Percentiles rank a stretch among this genome's conserved stretches.
phyloP scores from a whole-genome alignment of 2,888 invertebrate species.

The Aspidapion aeneum region DNA sequence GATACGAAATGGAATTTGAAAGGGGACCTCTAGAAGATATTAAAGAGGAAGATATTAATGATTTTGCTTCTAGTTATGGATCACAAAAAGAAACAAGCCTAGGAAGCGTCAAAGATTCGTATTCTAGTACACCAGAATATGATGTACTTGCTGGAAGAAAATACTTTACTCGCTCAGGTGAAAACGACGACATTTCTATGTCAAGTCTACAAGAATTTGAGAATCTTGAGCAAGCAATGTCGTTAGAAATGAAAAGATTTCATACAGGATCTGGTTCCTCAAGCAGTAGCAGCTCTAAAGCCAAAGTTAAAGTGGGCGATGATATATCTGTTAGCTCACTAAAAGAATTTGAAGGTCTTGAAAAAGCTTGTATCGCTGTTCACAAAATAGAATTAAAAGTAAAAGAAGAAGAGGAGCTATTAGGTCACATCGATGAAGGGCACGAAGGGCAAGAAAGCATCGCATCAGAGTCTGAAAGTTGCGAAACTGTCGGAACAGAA shows the following conservation, averaged over 20 bases:
- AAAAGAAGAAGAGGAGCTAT: conserved; percentile 78
- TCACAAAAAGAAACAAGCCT: conserved; percentile 74
- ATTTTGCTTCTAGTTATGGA: conserved; percentile 71
- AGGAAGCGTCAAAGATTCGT: conserved; percentile 79
- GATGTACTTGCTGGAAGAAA: conserved; percentile 81
- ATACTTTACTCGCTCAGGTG: conserved; percentile 76
- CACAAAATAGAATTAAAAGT: conserved; percentile 79
- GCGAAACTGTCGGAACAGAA: conserved; percentile 59
- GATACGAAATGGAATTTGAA: conserved; percentile 76
- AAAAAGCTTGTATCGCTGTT: conserved; percentile 82
- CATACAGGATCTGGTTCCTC: conserved; percentile 67
- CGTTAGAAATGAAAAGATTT: conserved; percentile 70
- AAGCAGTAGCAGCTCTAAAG: conserved; percentile 77
- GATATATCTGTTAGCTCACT: conserved; percentile 83
- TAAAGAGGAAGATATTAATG: conserved; percentile 87
- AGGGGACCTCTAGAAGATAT: conserved; percentile 85
- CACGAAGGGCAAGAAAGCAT: conserved; percentile 52
- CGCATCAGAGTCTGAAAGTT: conserved; percentile 56
- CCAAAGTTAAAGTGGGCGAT: conserved; percentile 75
- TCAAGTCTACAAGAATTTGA: conserved; percentile 94
- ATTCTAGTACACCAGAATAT: conserved; percentile 89
- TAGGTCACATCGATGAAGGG: conserved; percentile 55
- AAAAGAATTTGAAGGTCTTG: conserved; percentile 90
- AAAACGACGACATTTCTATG: conserved; percentile 89
- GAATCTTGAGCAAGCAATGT: conserved; percentile 80